These are phyloP conservation scores for Patella pellucida DNA, from an alignment of 2,888 invertebrate species.

Conservation along the genomic window DNA sequence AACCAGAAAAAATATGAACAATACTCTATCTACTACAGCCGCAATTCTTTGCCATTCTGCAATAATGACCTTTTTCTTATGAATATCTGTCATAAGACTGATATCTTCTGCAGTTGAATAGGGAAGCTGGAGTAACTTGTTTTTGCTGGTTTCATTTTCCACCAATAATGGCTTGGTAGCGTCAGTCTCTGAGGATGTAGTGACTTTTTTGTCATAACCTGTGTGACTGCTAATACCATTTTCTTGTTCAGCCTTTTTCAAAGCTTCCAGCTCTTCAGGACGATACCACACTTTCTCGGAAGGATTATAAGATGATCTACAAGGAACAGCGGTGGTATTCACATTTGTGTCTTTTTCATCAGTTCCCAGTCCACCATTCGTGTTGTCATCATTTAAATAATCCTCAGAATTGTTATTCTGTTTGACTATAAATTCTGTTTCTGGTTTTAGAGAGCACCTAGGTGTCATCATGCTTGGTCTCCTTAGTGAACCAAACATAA, in stretches of 20 bases:
- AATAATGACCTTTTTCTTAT: constrained; percentile 51
- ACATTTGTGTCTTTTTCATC: too few species aligned
- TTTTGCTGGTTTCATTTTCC: neutral
- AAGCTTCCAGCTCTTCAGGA: neutral
- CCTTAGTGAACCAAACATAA: too few species aligned
- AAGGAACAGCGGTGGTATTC: too few species aligned
- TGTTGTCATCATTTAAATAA: too few species aligned
- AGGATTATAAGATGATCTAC: too few species aligned
- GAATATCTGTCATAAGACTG: constrained; percentile 16
- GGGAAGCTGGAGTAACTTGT: neutral
- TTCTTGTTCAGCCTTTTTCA: neutral
- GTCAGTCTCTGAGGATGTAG: neutral
- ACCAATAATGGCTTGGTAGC: neutral
- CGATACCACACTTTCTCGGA: constrained; percentile 1
- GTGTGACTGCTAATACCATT: neutral
- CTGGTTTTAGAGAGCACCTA: too few species aligned
- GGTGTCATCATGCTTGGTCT: too few species aligned
- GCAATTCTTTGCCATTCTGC: constrained; percentile 69
- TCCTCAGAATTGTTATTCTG: too few species aligned
- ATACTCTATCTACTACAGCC: constrained; percentile 61
- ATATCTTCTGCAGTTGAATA: neutral
- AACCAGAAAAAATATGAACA: constrained; percentile 66
- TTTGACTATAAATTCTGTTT: too few species aligned
- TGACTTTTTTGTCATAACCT: neutral
- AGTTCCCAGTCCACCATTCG: too few species aligned